Evolutionary conservation across 2,888 invertebrate species (phyloP), one percentile per base, ranked within the genome.

Genomic region (Athalia cordata): DNA sequence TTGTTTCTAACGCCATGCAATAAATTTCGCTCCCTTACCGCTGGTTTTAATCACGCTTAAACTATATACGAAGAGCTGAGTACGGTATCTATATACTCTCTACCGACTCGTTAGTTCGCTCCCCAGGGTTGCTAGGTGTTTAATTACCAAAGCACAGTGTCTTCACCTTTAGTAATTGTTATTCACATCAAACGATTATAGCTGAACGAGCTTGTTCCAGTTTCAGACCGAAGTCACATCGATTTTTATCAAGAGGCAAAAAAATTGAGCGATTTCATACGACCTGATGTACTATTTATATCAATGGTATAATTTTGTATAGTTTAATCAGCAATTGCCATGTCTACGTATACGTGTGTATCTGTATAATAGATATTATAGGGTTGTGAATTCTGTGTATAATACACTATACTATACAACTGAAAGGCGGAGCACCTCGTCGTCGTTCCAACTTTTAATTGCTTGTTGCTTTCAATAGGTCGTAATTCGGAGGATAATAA

Each of bases 401-500:
- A 29, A 29, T 29, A 29, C 29, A 29, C 29, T 29, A 29, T 29
- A 29, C 29, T 29, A 29, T 29, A 29, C 29, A 29, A 29, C 29
- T 7, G 47, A 13, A 47, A 15, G 5, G 6, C 43, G 59, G 57
- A 29, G 43, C 13, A 47, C 45, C 6, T 59, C 13, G 15, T 45
- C 75, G 79, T 79, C 80, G 81, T 67, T 75, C 79, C 78, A 80
- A 83, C 80, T 81, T 83, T 84, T 82, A 85, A 85, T 82, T 83
- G 83, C 82, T 84, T 78, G 80, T 79, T 80, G 82, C 76, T 79
- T 79, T 72, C 76, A 78, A 74, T 62, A 57, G 77, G 57, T 62
- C 81, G 80, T 82, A 83, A 83, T 83, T 84, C 80, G 78, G 74
- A 79, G 78, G 82, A 84, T 82, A 82, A 84, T 81, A 81, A 83